Evolutionary conservation across 2,888 invertebrate species (phyloP).

Genomic region (Drosophila monieri): DNA sequence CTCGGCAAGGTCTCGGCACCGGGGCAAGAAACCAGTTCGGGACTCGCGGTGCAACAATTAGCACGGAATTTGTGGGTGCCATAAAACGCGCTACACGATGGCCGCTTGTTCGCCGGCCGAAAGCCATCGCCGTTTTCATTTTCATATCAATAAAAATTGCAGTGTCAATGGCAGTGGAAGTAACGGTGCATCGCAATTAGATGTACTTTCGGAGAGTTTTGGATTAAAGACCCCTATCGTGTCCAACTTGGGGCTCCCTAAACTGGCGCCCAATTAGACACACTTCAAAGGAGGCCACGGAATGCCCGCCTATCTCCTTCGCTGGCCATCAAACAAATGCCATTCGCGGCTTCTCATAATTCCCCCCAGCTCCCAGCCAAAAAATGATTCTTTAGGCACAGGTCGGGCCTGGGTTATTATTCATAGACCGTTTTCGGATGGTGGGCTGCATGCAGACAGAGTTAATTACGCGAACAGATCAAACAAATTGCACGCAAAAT

Average conservation of each 20-base stretch:
- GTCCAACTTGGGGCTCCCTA: not conserved
- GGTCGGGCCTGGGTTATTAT: constrained; percentile 37
- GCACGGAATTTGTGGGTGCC: constrained; percentile 79
- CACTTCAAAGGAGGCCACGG: constrained; percentile 68
- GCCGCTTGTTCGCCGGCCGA: constrained; percentile 58
- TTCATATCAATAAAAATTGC: constrained; percentile 51
- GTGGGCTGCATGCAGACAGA: constrained; percentile 65
- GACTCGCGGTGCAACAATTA: constrained; percentile 72
- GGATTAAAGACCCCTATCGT: not conserved
- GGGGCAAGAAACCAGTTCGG: constrained; percentile 60
- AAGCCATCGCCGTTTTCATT: constrained; percentile 53
- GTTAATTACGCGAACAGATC: constrained; percentile 80
- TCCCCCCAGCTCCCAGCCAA: constrained; percentile 15
- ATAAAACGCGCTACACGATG: constrained; percentile 75
- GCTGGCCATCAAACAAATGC: constrained; percentile 53
- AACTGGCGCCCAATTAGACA: constrained; percentile 59
- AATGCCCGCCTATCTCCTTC: constrained; percentile 9
- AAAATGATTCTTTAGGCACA: not conserved
- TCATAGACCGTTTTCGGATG: constrained; percentile 41
- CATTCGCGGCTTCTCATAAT: constrained; percentile 37
- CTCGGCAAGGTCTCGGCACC: constrained; percentile 24
- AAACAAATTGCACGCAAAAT: constrained; percentile 82
- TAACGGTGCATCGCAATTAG: constrained; percentile 57
- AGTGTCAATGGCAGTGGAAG: constrained; percentile 16
- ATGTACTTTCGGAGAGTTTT: constrained; percentile 54